Evolutionary conservation across 2,888 invertebrate genomes (phyloP), one percentile per base, ranked within the genome.

Genomic region (Plagodis pulveraria): DNA sequence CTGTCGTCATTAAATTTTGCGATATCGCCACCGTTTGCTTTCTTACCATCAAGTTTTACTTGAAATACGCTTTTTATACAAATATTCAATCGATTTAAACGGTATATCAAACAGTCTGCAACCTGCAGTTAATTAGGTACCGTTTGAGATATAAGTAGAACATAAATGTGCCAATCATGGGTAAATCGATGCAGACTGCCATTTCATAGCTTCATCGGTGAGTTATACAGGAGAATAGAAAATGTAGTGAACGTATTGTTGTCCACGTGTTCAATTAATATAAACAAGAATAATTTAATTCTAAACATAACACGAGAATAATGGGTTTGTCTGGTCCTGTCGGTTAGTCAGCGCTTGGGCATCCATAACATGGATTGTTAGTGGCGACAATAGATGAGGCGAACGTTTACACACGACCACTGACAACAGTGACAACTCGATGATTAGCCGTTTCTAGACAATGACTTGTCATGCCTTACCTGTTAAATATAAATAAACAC

Each of bases 321-420:
- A 72, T 74, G 69, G 68, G 66, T 61, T 70, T 62, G 70, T 66
- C 68, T 72, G 70, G 69, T 72, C 66, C 70, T 63, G 63, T 65
- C 56, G 58, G 70, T 80, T 81, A 86, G 77, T 89, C 87, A 88
- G 77, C 78, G 72, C 60, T 65, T 73, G 80, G 74, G 84, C 83
- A 89, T 87, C 81, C 85, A 86, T 78, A 90, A 89, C 88, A 90
- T 65, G 72, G 77, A 89, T 91, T 90, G 89, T 90, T 86, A 71
- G 62, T 65, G 62, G 64, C 65, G 74, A 87, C 88, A 89, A 87
- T 88, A 77, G 79, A 74, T 71, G 73, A 80, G 77, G 73, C 75
- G 77, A 69, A 68, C 83, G 83, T 83, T 83, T 84, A 86, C 80
- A 84, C 77, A 76, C 48, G 68, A 62, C 42, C 42, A 42, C 42